phyloP scores from a whole-genome alignment of 2,113 vertebrate species.

The Clarias gariepinus region DNA sequence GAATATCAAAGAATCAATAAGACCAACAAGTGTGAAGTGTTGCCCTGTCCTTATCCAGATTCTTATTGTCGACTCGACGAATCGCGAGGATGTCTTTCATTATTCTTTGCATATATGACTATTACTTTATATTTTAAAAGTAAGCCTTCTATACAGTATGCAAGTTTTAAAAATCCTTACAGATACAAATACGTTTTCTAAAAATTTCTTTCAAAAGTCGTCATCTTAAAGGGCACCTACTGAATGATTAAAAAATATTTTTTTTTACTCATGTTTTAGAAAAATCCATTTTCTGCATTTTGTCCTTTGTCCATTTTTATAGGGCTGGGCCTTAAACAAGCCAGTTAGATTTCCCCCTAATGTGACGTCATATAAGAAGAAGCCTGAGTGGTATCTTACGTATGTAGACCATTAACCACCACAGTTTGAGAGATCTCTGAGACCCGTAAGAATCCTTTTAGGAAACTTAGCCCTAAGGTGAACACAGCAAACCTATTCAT shows the following conservation, averaged over 20 bases:
- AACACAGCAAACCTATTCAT: not conserved
- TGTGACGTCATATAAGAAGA: no score
- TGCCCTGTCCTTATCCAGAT: not conserved
- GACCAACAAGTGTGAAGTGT: not conserved
- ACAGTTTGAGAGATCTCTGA: no score
- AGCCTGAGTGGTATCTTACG: no score
- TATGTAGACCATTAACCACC: no score
- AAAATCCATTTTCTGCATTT: no score
- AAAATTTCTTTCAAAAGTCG: not conserved
- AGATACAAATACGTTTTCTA: not conserved
- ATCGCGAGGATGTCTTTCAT: not conserved
- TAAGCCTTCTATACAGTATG: not conserved
- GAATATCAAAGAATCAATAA: conserved; percentile 7
- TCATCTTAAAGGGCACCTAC: no score
- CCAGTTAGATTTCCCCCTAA: no score
- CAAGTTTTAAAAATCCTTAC: not conserved
- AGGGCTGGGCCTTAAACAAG: no score
- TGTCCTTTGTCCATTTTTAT: no score
- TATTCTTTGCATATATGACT: not conserved
- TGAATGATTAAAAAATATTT: no score
- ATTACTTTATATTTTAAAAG: not conserved
- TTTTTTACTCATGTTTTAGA: no score
- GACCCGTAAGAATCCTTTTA: not conserved
- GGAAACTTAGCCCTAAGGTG: not conserved
- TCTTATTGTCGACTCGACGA: not conserved